phyloP scores from a whole-genome alignment of 2,113 vertebrate species.

The Sisor rabdophorus region DNA sequence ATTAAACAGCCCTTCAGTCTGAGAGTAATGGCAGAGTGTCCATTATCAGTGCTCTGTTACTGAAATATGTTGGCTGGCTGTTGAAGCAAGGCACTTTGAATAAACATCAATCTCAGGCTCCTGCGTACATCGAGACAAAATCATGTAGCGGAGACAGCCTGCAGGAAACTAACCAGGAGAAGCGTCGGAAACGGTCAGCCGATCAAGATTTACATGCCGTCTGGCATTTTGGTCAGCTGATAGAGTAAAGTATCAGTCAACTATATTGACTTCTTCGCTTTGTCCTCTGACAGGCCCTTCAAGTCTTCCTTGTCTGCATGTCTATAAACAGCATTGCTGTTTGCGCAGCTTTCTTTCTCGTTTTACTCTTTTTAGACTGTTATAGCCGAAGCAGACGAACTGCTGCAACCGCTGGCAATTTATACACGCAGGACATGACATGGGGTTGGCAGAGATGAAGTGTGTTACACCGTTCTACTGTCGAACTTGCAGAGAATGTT shows the following conservation, averaged over 20 bases:
- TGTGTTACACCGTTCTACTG: constrained; percentile 38
- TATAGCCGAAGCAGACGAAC: constrained; percentile 38
- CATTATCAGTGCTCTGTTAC: constrained; percentile 61
- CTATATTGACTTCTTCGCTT: constrained; percentile 70
- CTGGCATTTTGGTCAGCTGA: constrained; percentile 69
- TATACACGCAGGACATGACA: constrained; percentile 51
- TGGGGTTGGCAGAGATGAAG: constrained; percentile 23
- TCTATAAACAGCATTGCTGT: constrained; percentile 61
- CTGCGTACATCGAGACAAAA: constrained; percentile 58
- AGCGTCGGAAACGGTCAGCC: constrained; percentile 63
- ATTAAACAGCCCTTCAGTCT: constrained; percentile 61
- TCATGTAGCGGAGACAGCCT: constrained; percentile 65
- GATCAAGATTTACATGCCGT: constrained; percentile 69
- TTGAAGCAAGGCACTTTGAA: constrained; percentile 58
- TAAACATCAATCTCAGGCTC: constrained; percentile 72
- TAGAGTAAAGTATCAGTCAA: constrained; percentile 70
- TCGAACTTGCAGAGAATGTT: constrained; percentile 49
- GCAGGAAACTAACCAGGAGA: constrained; percentile 59
- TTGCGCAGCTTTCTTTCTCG: neutral
- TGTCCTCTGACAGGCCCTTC: constrained; percentile 69
- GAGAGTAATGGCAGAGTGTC: constrained; percentile 67
- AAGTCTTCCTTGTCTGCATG: constrained; percentile 69
- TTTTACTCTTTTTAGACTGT: constrained; percentile 3
- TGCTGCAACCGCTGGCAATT: constrained; percentile 64
- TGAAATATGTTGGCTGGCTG: constrained; percentile 66